phyloP scores from a whole-genome alignment of 1,140 invertebrate genomes.

The Drosophila seguyi region DNA sequence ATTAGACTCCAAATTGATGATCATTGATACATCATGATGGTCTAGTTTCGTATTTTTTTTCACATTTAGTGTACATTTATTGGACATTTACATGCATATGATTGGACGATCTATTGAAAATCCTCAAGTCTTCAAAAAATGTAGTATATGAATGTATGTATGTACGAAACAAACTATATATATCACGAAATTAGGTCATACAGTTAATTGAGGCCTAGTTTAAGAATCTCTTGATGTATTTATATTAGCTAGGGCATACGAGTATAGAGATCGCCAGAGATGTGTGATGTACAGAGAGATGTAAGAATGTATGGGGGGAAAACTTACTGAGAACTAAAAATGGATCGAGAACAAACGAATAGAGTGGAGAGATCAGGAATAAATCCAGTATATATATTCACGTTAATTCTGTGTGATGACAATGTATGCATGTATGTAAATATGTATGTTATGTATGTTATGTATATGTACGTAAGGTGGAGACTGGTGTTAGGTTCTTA shows the following conservation, averaged over 20 bases:
- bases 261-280: conserved; percentile 16
- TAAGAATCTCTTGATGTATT: conserved; percentile 21
- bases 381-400: conserved; percentile 10
- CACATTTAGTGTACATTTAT: conserved; percentile 35
- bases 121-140: conserved; percentile 2
- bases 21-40: conserved; percentile 1
- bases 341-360: conserved; percentile 20
- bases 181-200: conserved; percentile 13
- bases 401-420: conserved; percentile 24
- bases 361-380: conserved; percentile 2
- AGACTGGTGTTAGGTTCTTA: conserved; percentile 24
- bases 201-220: conserved; percentile 12
- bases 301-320: conserved; percentile 2
- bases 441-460: conserved; percentile 25
- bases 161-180: background rate
- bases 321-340: background rate
- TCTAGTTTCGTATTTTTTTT: background rate
- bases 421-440: conserved; percentile 43
- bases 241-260: conserved; percentile 19
- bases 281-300: conserved; percentile 33
- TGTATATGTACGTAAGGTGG: conserved; percentile 6
- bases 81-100: conserved; percentile 46
- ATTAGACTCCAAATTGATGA: conserved; percentile 9
- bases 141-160: conserved; percentile 10
- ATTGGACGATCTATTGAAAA: conserved; percentile 5